These are phyloP conservation scores for Monochamus saltuarius DNA, from an alignment of 1,140 invertebrate species.

Conservation along the genomic window DNA sequence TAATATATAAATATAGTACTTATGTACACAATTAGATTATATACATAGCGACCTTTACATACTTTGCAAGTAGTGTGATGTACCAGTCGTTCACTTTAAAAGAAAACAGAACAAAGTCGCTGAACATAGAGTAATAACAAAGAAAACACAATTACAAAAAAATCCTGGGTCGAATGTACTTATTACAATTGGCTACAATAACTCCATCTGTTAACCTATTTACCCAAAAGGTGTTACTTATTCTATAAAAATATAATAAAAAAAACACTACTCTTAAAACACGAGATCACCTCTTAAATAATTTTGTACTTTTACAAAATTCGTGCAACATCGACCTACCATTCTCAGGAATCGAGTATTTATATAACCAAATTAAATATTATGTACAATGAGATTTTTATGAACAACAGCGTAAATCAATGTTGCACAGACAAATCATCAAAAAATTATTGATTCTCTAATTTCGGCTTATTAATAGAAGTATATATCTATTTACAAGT, in stretches of 20 bases:
- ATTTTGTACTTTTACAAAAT: slow-evolving; percentile 45
- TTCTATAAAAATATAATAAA: slow-evolving; percentile 37
- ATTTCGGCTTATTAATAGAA: slow-evolving; percentile 31
- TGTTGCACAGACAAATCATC: slow-evolving; percentile 23
- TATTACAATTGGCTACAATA: slow-evolving; percentile 24
- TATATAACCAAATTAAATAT: slow-evolving; percentile 15
- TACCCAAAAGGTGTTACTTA: slow-evolving; percentile 28
- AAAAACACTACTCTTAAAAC: slow-evolving; percentile 41
- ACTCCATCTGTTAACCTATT: slow-evolving; percentile 25
- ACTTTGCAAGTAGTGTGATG: slow-evolving; percentile 20
- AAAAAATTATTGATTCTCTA: slow-evolving; percentile 32
- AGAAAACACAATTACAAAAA: slow-evolving; percentile 26
- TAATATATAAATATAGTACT: slow-evolving; percentile 29
- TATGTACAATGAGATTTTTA: slow-evolving; percentile 30
- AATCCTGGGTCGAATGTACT: slow-evolving; percentile 21
- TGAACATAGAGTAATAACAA: slow-evolving; percentile 22
- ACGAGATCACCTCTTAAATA: slow-evolving; percentile 48
- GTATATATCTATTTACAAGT: slow-evolving; percentile 31
- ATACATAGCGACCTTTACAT: slow-evolving; percentile 16
- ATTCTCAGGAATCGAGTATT: slow-evolving; percentile 12
- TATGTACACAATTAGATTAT: slow-evolving; percentile 28
- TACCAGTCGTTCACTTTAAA: neutral
- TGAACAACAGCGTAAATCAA: slow-evolving; percentile 27
- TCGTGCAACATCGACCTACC: slow-evolving; percentile 29
- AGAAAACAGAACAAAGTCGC: slow-evolving; percentile 8